A percentile compares a stretch with the other conserved stretches of the same genome.
phyloP scores from a whole-genome alignment of 2,888 invertebrate species.

The Agrochola litura region DNA sequence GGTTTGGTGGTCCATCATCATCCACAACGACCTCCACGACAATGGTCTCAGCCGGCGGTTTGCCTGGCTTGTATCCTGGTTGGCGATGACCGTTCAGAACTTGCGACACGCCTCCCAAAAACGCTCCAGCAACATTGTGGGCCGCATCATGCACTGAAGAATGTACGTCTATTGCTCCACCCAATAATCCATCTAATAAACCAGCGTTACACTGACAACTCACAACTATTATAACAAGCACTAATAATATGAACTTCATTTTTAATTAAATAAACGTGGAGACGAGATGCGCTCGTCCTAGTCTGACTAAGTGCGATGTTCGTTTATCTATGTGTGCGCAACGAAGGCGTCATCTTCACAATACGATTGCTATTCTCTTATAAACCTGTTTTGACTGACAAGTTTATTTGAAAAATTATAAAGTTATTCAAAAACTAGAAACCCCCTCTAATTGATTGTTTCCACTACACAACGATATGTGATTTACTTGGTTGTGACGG shows the following conservation, averaged over 20 bases:
- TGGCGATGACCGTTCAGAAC: conserved; percentile 64
- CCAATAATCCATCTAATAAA: conserved; percentile 48
- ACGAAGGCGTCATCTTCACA: conserved; percentile 56
- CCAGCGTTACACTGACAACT: conserved; percentile 67
- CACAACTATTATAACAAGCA: conserved; percentile 65
- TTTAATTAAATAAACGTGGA: conserved; percentile 43
- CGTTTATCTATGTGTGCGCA: conserved; percentile 59
- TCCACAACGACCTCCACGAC: conserved; percentile 71
- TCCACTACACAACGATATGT: conserved; percentile 42
- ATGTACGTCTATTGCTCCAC: conserved; percentile 62
- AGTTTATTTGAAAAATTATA: conserved; percentile 47
- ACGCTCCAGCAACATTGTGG: conserved; percentile 71
- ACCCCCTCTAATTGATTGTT: conserved; percentile 33
- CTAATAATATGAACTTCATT: conserved; percentile 53
- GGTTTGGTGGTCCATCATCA: conserved; percentile 62
- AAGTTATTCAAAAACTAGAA: conserved; percentile 51
- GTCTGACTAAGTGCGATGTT: conserved; percentile 50
- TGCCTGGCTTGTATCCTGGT: conserved; percentile 55
- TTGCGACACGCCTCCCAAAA: conserved; percentile 74
- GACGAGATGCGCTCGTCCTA: conserved; percentile 45
- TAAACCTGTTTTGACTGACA: conserved; percentile 61
- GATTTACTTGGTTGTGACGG: neutral
- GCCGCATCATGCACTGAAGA: conserved; percentile 74
- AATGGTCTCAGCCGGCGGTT: conserved; percentile 69
- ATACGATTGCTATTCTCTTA: conserved; percentile 48